phyloP scores from a whole-genome alignment of 2,113 vertebrate genomes.

The Pachycephala philippinensis region DNA sequence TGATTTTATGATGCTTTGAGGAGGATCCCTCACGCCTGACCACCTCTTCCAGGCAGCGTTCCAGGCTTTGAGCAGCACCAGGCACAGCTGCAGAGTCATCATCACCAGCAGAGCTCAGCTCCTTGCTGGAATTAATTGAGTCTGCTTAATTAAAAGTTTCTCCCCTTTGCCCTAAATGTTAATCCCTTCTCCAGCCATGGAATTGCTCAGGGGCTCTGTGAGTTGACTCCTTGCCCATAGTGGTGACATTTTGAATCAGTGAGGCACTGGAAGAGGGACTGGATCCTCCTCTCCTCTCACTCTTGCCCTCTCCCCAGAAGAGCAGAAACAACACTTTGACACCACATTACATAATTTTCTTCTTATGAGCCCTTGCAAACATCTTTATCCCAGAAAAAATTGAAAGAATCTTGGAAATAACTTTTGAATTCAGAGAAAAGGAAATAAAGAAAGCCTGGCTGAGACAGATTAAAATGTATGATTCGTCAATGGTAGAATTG shows the following conservation, averaged over 20 bases:
- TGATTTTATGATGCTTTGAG: not conserved
- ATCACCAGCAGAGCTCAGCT: not conserved
- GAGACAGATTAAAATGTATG: not conserved
- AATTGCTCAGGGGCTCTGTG: not conserved
- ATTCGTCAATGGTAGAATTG: not conserved
- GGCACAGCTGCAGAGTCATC: not conserved
- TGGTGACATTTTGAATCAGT: not conserved
- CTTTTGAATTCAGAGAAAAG: not conserved
- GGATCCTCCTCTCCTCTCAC: not conserved
- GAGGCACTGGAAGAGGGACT: not conserved
- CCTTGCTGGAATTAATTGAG: not conserved
- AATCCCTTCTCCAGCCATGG: not conserved
- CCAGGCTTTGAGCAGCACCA: not conserved
- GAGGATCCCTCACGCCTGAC: accelerated
- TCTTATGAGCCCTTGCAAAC: not conserved
- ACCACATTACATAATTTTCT: too few species aligned
- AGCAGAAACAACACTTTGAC: not conserved
- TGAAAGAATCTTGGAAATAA: not conserved
- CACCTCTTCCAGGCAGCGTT: accelerated
- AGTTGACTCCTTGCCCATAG: not conserved
- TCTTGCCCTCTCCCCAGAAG: not conserved
- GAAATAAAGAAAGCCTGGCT: not conserved
- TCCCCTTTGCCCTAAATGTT: not conserved
- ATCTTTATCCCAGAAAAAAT: not conserved
- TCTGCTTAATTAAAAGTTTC: not conserved